A percentile compares a stretch with the other conserved stretches of the same genome.
Conservation (phyloP, 2,797 vertebrate species). For the Bovichtus diacanthus region DNA sequence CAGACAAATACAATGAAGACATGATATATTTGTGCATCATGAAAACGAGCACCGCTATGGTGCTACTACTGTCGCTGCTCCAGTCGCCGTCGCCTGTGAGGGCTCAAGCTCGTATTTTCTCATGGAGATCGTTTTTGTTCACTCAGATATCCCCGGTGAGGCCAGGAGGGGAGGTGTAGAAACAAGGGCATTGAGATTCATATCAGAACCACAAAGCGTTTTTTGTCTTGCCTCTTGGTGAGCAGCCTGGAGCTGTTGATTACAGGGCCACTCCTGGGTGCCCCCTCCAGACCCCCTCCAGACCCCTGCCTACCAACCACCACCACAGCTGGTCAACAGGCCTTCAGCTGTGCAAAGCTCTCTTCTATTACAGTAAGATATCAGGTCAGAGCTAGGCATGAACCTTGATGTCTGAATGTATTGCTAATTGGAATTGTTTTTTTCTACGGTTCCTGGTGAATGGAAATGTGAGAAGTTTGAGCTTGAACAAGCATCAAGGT, state of each 20-base stretch:
- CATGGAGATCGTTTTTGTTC: slow-evolving; percentile 63
- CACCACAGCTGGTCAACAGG: slow-evolving; percentile 42
- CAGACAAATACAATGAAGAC: slow-evolving; percentile 7
- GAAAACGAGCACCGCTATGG: slow-evolving; percentile 4
- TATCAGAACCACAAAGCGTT: slow-evolving; percentile 75
- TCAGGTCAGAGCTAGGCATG: not conserved
- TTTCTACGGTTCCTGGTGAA: not conserved
- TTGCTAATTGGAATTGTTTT: not conserved
- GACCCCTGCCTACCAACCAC: slow-evolving; percentile 3
- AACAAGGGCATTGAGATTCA: slow-evolving; percentile 72
- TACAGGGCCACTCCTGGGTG: slow-evolving; percentile 57
- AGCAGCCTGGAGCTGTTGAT: slow-evolving; percentile 63
- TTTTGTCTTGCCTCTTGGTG: slow-evolving; percentile 74
- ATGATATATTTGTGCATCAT: slow-evolving; percentile 2
- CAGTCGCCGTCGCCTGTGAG: slow-evolving; percentile 32
- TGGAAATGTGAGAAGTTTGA: too few relatives aligned
- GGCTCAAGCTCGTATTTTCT: slow-evolving; percentile 46
- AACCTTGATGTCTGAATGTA: not conserved
- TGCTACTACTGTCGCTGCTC: slow-evolving; percentile 8
- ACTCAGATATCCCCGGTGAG: slow-evolving; percentile 52
- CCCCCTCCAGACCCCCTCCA: slow-evolving; percentile 11
- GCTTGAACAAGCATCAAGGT: too few relatives aligned
- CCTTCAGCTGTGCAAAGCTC: slow-evolving; percentile 29
- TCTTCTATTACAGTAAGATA: slow-evolving; percentile 5
- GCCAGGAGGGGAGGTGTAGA: slow-evolving; percentile 62